Conservation (phyloP, 2,113 vertebrate genomes). For the Corynorhinus townsendii region DNA sequence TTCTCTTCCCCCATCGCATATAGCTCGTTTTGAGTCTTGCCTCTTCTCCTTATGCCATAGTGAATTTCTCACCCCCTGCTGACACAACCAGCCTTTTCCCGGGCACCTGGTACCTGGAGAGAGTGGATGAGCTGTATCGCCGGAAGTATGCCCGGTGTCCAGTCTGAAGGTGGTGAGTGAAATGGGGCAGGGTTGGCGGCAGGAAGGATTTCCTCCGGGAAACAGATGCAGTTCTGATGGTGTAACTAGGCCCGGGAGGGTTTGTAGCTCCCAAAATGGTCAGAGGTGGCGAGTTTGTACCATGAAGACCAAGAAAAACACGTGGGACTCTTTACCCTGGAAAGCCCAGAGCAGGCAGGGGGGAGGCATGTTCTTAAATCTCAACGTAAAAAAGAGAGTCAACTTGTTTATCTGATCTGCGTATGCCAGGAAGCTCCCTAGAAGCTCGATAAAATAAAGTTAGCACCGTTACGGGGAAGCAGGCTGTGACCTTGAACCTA, state of each 20-base stretch:
- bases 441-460: background rate
- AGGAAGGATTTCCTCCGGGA: background rate
- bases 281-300: background rate
- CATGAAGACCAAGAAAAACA: background rate
- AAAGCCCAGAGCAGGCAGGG: background rate
- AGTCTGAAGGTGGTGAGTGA: constrained; percentile 53
- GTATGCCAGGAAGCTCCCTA: background rate
- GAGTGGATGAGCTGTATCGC: constrained; percentile 80
- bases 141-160: constrained; percentile 76
- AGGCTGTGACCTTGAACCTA: background rate
- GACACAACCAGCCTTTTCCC: constrained; percentile 80
- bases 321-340: background rate
- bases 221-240: background rate
- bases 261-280: background rate
- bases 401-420: background rate
- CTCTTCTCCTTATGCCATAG: constrained; percentile 61
- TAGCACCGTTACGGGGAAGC: background rate
- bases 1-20: accelerated
- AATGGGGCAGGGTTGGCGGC: no score
- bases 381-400: background rate
- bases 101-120: constrained; percentile 82
- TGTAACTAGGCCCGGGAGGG: background rate
- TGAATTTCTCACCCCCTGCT: constrained; percentile 77
- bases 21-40: background rate
- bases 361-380: background rate